These are phyloP conservation scores for Actinia equina DNA, from an alignment of 64 coral and sea anemone genomes.

Conservation along the genomic window DNA sequence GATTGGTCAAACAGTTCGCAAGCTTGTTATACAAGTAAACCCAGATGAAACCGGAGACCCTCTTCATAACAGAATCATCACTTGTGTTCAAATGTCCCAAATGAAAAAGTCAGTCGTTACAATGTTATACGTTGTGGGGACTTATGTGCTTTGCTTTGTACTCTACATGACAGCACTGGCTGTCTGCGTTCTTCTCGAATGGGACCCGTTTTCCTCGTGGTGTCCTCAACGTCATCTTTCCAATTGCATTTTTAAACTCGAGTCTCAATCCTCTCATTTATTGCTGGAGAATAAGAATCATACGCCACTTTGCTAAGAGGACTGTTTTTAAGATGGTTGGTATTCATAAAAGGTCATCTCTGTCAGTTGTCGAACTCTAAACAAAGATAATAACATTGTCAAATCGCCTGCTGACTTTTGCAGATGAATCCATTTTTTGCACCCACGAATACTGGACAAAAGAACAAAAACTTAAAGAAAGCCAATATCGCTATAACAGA, in stretches of 20 bases:
- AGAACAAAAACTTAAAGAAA: too few relatives aligned
- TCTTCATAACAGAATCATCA: neutral
- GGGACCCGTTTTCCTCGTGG: neutral
- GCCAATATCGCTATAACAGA: too few relatives aligned
- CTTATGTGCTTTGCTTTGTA: neutral
- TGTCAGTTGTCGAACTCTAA: neutral
- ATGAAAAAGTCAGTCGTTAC: constrained; percentile 4
- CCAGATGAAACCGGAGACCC: neutral
- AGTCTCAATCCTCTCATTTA: constrained; percentile 7
- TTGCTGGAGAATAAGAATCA: neutral
- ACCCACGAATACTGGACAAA: too few relatives aligned
- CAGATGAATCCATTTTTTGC: too few relatives aligned
- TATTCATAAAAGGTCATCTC: neutral
- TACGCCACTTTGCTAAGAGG: neutral
- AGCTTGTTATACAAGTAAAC: neutral
- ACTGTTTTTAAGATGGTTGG: neutral
- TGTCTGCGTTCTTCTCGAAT: neutral
- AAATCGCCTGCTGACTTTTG: too few relatives aligned
- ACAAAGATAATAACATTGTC: too few relatives aligned
- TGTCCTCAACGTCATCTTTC: neutral
- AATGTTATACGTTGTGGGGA: constrained; percentile 2
- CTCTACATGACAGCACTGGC: neutral
- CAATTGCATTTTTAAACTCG: constrained; percentile 7
- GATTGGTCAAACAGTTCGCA: neutral
- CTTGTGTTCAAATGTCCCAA: neutral